Evolutionary conservation across 2,888 invertebrate genomes (phyloP), one percentile per base, ranked within the genome.

Genomic region (Eupeodes latifasciatus): DNA sequence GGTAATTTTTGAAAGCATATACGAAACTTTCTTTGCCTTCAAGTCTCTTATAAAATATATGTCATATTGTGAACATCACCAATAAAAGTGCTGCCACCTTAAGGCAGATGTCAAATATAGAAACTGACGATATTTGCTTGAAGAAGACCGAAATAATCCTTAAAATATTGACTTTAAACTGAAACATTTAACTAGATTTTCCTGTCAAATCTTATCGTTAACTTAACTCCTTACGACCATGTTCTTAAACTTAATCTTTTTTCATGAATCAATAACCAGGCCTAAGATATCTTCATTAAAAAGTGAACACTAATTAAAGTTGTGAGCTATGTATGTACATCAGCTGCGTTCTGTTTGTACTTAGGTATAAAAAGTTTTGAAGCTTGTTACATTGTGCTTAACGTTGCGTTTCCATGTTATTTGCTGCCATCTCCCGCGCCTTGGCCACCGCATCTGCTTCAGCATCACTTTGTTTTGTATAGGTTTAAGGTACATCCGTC

Each of bases 261-360:
- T 19, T 5, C 4, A 49, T 16, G 59, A 49, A 49, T 49, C 49
- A 66, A 66, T 14, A 66, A 14, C 16, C 4, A 5, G 5, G 10
- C 47, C 14, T 27, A 14, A 47, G 4, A 47, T 27, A 36, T 6
- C 14, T 14, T 49, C 9, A 19, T 44, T 16, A 72, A 69, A 57
- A 69, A 64, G 47, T 66, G 14, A 40, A 76, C 34, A 80, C 67
- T 77, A 84, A 86, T 80, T 83, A 82, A 75, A 57, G 71, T 80
- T 80, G 57, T 51, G 49, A 19, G 71, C 78, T 67, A n/a, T n/a
- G n/a, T n/a, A n/a, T n/a, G n/a, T n/a, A 74, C 81, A 77, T 76
- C 64, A 9, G 9, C 40, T 40, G 40, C 9, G 5, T 62, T 49
- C 51, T n/a, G 47, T 16, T 27, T 27, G 27, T 27, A 27, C 27